Percentiles rank a stretch among this genome's conserved stretches.
Conservation (phyloP, 2,113 vertebrate species). For the Ictalurus punctatus region DNA sequence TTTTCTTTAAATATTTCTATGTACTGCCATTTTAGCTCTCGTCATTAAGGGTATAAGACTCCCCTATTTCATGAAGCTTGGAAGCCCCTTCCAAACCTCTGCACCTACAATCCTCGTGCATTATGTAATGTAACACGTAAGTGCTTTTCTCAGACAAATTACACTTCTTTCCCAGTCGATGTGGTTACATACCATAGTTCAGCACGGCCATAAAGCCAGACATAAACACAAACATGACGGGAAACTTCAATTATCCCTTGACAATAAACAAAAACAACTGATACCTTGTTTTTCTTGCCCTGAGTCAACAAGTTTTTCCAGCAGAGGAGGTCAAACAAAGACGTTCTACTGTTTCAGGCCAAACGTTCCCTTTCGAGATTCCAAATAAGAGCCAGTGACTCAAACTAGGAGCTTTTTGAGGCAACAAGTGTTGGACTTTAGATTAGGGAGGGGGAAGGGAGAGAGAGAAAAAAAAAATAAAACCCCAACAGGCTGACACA, state of each 20-base stretch:
- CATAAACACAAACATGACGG: not conserved
- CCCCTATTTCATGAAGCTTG: not conserved
- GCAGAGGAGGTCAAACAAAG: constrained; percentile 4
- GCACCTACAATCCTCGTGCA: not conserved
- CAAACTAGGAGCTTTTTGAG: not conserved
- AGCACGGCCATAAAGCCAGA: not conserved
- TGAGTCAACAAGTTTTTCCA: constrained; percentile 24
- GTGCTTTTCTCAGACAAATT: constrained; percentile 9
- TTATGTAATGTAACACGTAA: not conserved
- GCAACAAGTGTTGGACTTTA: not conserved
- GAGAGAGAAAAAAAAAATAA: too few relatives aligned
- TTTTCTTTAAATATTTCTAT: not conserved
- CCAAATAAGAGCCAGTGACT: not conserved
- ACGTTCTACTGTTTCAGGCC: not conserved
- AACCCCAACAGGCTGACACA: not conserved
- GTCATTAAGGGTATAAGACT: not conserved
- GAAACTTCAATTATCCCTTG: not conserved
- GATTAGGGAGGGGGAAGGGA: not conserved
- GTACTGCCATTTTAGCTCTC: not conserved
- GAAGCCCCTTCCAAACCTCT: not conserved
- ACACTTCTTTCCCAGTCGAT: not conserved
- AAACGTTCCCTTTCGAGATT: not conserved
- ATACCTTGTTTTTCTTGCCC: not conserved
- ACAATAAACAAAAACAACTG: not conserved
- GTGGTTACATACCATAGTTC: not conserved